Evolutionary conservation across 2,888 invertebrate species (phyloP), one percentile per base, ranked within the genome.

Genomic region (Eutolmus rufibarbis): DNA sequence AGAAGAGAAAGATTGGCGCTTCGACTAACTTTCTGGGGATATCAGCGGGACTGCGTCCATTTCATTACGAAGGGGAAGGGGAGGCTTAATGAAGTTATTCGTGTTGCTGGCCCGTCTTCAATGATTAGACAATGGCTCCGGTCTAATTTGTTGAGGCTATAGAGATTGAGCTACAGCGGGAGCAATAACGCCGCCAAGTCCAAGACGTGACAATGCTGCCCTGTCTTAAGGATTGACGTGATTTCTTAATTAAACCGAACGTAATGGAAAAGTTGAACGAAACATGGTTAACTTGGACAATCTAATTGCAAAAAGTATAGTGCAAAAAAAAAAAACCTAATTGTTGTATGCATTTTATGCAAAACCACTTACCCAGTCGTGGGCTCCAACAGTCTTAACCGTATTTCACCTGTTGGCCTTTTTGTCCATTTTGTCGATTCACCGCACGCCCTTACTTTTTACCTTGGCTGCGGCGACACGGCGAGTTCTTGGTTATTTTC

Each of bases 81-180:
- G 66, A 66, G 66, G 66, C 66, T 66, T 66, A 66, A 78, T 78
- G 37, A 78, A 78, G 43, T 78, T 78, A 78, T 78, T 78, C 78
- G 37, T 77, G 77, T 77, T 77, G 77, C 77, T 77, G 19, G 5
- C 40, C n/a, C 43, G 78, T 78, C 78, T n/a, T 23, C 78, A 43
- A 43, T 43, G 78, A 78, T 78, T 78, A 78, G 43, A 43, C 43
- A 78, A 78, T 40, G 78, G 40, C 37, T 78, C 78, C 66, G 19
- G 19, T 43, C 19, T 78, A 37, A 78, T 78, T 78, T 43, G 40
- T 40, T 78, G 23, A 16, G n/a, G 28, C 40, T 40, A 31, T 37
- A 37, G 51, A 51, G 51, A 46, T 14, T 46, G n/a, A n/a, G 66
- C 66, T 66, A 66, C 28, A 66, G 28, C 8, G 8, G 8, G 12